These are phyloP conservation scores for Pangasianodon gigas DNA, from an alignment of 2,113 vertebrate species.

Conservation along the genomic window DNA sequence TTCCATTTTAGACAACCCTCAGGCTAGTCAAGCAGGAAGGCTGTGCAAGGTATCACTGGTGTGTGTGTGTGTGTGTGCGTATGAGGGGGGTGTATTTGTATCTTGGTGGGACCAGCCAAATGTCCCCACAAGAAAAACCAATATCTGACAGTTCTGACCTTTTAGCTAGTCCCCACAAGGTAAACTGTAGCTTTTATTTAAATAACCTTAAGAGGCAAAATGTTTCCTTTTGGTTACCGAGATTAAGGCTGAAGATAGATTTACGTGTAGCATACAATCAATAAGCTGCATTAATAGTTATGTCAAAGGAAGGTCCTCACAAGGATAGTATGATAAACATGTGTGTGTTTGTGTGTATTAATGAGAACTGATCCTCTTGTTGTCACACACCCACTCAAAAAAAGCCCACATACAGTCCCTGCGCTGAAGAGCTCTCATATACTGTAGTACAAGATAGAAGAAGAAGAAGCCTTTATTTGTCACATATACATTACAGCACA, in stretches of 20 bases:
- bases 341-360: constrained; percentile 34
- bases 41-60: not conserved
- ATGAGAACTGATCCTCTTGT: constrained; percentile 6
- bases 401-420: constrained; percentile 25
- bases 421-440: not conserved
- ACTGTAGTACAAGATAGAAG: not conserved
- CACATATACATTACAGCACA: no score
- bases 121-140: not conserved
- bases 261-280: not conserved
- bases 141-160: not conserved
- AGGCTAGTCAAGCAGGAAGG: constrained; percentile 1
- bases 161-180: not conserved
- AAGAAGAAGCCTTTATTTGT: no score
- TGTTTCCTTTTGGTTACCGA: not conserved
- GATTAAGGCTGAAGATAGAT: not conserved
- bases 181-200: not conserved
- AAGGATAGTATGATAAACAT: not conserved
- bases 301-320: not conserved
- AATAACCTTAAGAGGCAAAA: not conserved
- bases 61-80: constrained; percentile 25
- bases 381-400: constrained; percentile 25
- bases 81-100: constrained; percentile 7
- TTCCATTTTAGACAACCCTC: not conserved
- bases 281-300: not conserved
- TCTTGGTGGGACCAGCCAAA: not conserved